Conservation (phyloP, 2,888 invertebrate species). For the Philaethria dido region DNA sequence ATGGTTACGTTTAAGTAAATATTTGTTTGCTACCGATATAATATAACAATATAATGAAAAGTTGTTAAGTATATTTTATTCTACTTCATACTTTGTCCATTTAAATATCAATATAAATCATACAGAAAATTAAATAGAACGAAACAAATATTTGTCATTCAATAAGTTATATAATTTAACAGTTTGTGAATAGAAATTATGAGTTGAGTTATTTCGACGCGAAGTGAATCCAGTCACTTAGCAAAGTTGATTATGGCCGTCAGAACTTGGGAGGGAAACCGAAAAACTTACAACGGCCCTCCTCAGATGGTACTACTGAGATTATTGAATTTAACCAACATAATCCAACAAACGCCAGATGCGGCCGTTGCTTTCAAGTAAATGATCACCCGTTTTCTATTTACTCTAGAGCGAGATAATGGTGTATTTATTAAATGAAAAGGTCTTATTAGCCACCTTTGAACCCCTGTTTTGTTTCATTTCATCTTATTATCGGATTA, state of each 20-base stretch:
- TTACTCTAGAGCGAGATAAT: constrained; percentile 55
- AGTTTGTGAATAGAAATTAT: neutral
- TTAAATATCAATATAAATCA: no score
- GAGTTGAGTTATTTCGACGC: neutral
- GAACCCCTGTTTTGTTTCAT: constrained; percentile 44
- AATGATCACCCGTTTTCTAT: constrained; percentile 71
- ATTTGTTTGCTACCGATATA: no score
- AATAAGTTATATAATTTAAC: neutral
- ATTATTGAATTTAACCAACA: constrained; percentile 77
- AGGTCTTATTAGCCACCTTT: constrained; percentile 54
- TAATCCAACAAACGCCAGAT: constrained; percentile 74
- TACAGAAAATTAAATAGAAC: neutral
- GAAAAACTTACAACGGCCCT: constrained; percentile 62
- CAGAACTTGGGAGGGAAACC: constrained; percentile 30
- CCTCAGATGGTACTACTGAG: constrained; percentile 70
- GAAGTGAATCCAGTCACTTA: constrained; percentile 21
- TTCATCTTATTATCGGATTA: constrained; percentile 48
- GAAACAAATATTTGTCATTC: neutral
- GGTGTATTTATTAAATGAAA: constrained; percentile 67
- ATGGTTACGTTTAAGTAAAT: no score
- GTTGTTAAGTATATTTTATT: no score
- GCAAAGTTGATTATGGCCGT: constrained; percentile 34
- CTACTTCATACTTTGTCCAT: no score
- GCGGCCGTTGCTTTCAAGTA: constrained; percentile 62
- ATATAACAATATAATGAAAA: no score